Evolutionary conservation across 2,113 vertebrate genomes (phyloP).

Genomic region (Anarrhichthys ocellatus): DNA sequence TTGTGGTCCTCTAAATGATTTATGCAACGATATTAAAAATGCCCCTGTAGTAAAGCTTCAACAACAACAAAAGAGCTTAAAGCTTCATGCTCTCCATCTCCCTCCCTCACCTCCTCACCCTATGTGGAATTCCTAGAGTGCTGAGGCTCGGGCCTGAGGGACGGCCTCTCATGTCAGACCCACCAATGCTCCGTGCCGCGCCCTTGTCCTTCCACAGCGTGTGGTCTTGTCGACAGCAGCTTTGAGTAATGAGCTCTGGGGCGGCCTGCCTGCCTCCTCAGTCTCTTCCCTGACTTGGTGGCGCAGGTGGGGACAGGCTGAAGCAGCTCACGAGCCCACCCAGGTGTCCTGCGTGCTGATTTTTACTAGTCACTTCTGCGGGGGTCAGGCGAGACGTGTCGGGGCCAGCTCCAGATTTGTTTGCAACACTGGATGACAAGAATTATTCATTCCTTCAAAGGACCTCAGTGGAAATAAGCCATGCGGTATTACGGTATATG

Average conservation of each 20-base stretch:
- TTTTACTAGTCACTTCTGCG: slow-evolving; percentile 45
- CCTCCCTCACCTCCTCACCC: slow-evolving; percentile 14
- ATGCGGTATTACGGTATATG: slow-evolving; percentile 1
- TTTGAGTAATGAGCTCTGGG: slow-evolving; percentile 73
- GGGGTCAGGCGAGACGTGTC: slow-evolving; percentile 68
- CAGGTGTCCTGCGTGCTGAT: slow-evolving; percentile 66
- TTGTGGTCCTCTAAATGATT: slow-evolving; percentile 52
- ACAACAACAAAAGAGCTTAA: neutral
- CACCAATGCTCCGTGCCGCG: neutral
- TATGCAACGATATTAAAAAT: slow-evolving; percentile 51
- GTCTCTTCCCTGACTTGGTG: slow-evolving; percentile 50
- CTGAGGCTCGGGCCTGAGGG: slow-evolving; percentile 26
- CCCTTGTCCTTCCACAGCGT: slow-evolving; percentile 42
- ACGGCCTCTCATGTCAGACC: slow-evolving; percentile 25
- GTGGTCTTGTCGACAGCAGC: slow-evolving; percentile 63
- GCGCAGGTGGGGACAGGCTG: slow-evolving; percentile 78
- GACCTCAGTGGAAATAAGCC: slow-evolving; percentile 37
- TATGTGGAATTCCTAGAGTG: slow-evolving; percentile 49
- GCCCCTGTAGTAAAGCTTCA: slow-evolving; percentile 17
- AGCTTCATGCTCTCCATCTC: slow-evolving; percentile 16
- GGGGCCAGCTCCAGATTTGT: slow-evolving; percentile 55
- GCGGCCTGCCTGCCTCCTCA: slow-evolving; percentile 40
- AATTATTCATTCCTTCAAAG: slow-evolving; percentile 40
- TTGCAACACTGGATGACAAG: slow-evolving; percentile 39
- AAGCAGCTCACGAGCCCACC: slow-evolving; percentile 69